Evolutionary conservation across 2,888 invertebrate genomes (phyloP).

Genomic region (Eupithecia subumbrata): DNA sequence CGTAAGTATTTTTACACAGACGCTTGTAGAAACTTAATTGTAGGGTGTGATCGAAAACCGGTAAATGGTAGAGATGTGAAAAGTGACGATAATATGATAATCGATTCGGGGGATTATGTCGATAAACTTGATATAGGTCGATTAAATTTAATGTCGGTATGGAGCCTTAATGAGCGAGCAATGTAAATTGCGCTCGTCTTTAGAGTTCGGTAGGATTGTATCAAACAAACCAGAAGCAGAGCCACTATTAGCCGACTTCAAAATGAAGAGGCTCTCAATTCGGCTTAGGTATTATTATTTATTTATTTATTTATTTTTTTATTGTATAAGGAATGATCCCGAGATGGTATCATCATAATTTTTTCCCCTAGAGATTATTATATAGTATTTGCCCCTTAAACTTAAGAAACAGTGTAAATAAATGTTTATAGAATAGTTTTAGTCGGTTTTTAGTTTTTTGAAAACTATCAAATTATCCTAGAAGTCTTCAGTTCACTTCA

Average conservation of each 20-base stretch:
- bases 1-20: background rate
- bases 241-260: background rate
- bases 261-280: background rate
- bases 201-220: background rate
- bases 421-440: no score
- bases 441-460: no score
- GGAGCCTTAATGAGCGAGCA: background rate
- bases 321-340: no score
- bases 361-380: background rate
- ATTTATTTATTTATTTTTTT: background rate
- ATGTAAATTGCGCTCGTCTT: background rate
- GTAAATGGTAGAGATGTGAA: constrained; percentile 25
- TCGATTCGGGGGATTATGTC: constrained; percentile 22
- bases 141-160: constrained; percentile 14
- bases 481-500: no score
- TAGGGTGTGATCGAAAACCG: constrained; percentile 17
- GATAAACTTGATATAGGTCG: constrained; percentile 26
- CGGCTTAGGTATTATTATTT: background rate
- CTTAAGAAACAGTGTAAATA: background rate
- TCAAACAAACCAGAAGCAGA: background rate
- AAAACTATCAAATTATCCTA: no score
- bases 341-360: background rate
- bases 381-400: background rate
- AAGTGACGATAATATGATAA: constrained; percentile 31
- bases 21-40: background rate